A percentile compares a stretch with the other conserved stretches of the same genome.
Conservation (phyloP, 2,113 vertebrate species). For the Brachyhypopomus occidentalis region DNA sequence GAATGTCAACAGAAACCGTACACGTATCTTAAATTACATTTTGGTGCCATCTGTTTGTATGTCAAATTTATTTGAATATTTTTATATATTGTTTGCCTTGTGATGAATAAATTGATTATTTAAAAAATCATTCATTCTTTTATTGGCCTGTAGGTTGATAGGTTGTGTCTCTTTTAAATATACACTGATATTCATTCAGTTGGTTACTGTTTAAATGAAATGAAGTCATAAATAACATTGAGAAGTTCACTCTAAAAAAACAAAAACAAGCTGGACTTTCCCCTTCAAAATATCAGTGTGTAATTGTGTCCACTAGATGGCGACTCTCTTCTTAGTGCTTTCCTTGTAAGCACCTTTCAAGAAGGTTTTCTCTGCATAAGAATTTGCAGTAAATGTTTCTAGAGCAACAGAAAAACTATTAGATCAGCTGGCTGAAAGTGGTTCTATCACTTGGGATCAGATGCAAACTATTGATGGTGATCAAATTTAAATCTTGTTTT, state of each 20-base stretch:
- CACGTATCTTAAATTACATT: background rate
- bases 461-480: too few species aligned
- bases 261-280: background rate
- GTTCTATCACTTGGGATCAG: too few species aligned
- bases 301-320: constrained; percentile 7
- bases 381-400: background rate
- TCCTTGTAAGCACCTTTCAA: background rate
- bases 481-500: too few species aligned
- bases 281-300: background rate
- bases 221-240: background rate
- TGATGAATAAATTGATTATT: constrained; percentile 13
- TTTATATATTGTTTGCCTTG: background rate
- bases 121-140: background rate
- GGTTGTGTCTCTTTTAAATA: background rate
- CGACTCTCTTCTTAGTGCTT: background rate
- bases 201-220: background rate
- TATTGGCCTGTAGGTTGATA: background rate
- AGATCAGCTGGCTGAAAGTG: too few species aligned
- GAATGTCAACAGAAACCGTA: background rate
- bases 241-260: background rate
- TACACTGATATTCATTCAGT: background rate
- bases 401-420: too few species aligned
- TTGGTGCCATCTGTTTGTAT: constrained; percentile 3
- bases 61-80: background rate
- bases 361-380: background rate